Evolutionary conservation across 2,888 invertebrate genomes (phyloP).

Genomic region (Acanthococcus lagerstroemiae): DNA sequence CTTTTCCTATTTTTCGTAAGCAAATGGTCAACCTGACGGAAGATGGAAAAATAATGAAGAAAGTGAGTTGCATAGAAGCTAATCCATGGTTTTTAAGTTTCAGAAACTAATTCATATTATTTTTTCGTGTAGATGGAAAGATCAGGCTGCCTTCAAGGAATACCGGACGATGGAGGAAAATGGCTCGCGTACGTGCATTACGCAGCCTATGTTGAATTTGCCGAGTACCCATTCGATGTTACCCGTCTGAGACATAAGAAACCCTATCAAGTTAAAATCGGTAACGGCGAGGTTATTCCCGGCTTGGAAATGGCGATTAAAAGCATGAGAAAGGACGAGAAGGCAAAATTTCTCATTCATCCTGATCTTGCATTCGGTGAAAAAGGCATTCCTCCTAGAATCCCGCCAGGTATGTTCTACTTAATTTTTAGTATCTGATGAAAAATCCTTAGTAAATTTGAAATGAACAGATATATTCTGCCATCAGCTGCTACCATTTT

Average conservation of each 20-base stretch:
- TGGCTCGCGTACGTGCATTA: slow-evolving; percentile 53
- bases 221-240: slow-evolving; percentile 62
- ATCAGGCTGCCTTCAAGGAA: no score
- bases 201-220: slow-evolving; percentile 59
- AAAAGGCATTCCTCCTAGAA: slow-evolving; percentile 65
- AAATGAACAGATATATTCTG: no score
- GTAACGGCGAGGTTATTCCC: slow-evolving; percentile 45
- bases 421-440: neutral
- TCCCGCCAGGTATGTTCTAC: slow-evolving; percentile 50
- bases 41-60: slow-evolving; percentile 13
- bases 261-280: slow-evolving; percentile 44
- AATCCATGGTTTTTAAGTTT: no score
- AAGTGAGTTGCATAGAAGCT: no score
- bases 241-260: slow-evolving; percentile 47
- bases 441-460: no score
- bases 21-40: slow-evolving; percentile 4
- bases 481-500: slow-evolving; percentile 51
- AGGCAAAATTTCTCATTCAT: slow-evolving; percentile 63
- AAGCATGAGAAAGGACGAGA: slow-evolving; percentile 71
- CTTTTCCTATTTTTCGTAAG: neutral
- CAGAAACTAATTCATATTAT: no score
- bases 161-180: slow-evolving; percentile 41
- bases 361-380: slow-evolving; percentile 64
- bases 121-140: no score
- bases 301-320: slow-evolving; percentile 62